Evolutionary conservation across 2,797 vertebrate genomes (phyloP), one percentile per base, ranked within the genome.

Genomic region (Enteromius mattozi): DNA sequence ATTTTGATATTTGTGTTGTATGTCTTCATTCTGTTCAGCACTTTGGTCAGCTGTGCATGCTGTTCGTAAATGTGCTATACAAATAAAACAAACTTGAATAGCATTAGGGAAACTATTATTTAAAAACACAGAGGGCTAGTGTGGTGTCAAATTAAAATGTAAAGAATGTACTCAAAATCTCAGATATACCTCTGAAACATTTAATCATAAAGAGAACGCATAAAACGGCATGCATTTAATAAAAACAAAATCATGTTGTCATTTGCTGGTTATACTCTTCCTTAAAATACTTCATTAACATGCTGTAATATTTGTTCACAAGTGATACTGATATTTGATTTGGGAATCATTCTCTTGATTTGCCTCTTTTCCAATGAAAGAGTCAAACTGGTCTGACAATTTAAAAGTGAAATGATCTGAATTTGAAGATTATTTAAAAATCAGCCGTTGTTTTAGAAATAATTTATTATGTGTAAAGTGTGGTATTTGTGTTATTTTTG

Each of bases 311-410:
- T n/a, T 40, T 69, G 12, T 21, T 69, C 4, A 42, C 21, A 69
- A 42, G 5, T 40, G 40, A 69, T 56, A n/a, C 4, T 56, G 8
- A 56, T n/a, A 56, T 56, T n/a, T 69, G 4, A 69, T 69, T 40
- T 69, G 3, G 19, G 35, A 71, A 71, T 71, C n/a, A 27, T 71
- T 71, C 27, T 49, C 70, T 72, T 72, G 8, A 33, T 49, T 33
- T 51, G 27, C 6, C 63, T 65, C 27, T 65, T 33, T 6, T 33
- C 14, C 27, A 65, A 17, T 17, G 30, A 33, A 17, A 65, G 9
- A 24, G n/a, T 27, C 56, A 5, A 59, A 59, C 56, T 27, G 4
- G 9, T 66, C 63, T 9, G 16, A 66, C 2, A 9, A 66, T 19
- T 66, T 35, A 4, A 35, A 35, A 19, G 19, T 19, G 2, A 19